Conservation (phyloP, 2,113 vertebrate genomes). For the Tupaia tana region DNA sequence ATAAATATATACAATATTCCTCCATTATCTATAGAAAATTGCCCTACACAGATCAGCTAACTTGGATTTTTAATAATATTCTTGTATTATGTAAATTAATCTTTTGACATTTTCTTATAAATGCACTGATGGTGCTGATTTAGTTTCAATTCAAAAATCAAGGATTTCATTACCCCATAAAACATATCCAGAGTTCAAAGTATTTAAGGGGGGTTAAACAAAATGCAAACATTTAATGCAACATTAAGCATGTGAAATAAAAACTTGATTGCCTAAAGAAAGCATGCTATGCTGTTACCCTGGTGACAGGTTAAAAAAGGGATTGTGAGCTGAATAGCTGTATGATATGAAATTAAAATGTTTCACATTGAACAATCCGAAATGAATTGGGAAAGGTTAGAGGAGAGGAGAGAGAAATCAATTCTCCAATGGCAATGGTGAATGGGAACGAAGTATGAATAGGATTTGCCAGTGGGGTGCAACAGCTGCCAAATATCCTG, state of each 20-base stretch:
- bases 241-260: slow-evolving; percentile 91
- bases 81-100: slow-evolving; percentile 80
- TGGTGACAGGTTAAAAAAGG: slow-evolving; percentile 91
- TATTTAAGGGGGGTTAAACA: slow-evolving; percentile 88
- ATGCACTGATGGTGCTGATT: slow-evolving; percentile 76
- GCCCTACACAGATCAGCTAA: slow-evolving; percentile 67
- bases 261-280: slow-evolving; percentile 89
- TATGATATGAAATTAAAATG: slow-evolving; percentile 98
- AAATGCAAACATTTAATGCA: slow-evolving; percentile 90
- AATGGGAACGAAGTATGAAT: slow-evolving; percentile 95
- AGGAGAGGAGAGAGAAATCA: slow-evolving; percentile 95
- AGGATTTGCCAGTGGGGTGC: slow-evolving; percentile 97
- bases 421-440: slow-evolving; percentile 94
- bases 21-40: slow-evolving; percentile 66
- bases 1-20: slow-evolving; percentile 72
- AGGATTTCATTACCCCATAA: slow-evolving; percentile 84
- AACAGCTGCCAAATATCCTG: slow-evolving; percentile 98
- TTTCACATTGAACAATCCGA: slow-evolving; percentile 97
- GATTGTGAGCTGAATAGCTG: slow-evolving; percentile 90
- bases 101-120: slow-evolving; percentile 82
- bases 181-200: slow-evolving; percentile 85
- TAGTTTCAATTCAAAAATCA: slow-evolving; percentile 83
- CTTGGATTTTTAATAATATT: slow-evolving; percentile 82
- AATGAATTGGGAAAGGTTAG: slow-evolving; percentile 95
- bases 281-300: slow-evolving; percentile 90